Conservation (phyloP, 2,888 invertebrate species). For the Linhomoeus sp. region DNA sequence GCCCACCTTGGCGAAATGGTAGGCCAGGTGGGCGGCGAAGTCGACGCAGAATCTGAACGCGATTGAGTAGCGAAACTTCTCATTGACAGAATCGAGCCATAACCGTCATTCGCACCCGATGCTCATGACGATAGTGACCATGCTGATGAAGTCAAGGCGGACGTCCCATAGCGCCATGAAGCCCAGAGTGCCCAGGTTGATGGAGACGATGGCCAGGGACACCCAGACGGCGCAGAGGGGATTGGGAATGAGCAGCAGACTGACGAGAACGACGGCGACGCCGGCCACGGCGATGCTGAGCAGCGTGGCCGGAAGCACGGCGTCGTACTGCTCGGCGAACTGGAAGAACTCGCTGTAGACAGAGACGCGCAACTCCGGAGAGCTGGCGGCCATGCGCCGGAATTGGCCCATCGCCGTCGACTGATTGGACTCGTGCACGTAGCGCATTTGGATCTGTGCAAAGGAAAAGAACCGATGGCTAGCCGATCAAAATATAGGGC, state of each 20-base stretch:
- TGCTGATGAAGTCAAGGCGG: constrained; percentile 57
- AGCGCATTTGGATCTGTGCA: too few relatives aligned
- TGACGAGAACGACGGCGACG: constrained; percentile 62
- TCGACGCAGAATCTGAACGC: constrained; percentile 59
- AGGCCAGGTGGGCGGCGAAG: constrained; percentile 83
- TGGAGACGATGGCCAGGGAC: constrained; percentile 76
- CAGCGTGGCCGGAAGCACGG: constrained; percentile 23
- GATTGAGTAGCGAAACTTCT: background rate
- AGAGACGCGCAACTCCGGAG: constrained; percentile 16
- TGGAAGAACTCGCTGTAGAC: constrained; percentile 27
- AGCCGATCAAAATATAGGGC: too few relatives aligned
- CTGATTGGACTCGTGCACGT: constrained; percentile 10
- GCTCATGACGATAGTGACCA: constrained; percentile 92
- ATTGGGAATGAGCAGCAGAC: constrained; percentile 78
- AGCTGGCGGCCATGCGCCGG: constrained; percentile 16
- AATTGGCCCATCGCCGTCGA: constrained; percentile 23
- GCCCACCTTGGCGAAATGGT: constrained; percentile 31
- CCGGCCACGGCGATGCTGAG: constrained; percentile 57
- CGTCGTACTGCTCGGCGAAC: constrained; percentile 27
- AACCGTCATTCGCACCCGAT: constrained; percentile 43
- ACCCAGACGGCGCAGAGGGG: constrained; percentile 78
- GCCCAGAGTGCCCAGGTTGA: constrained; percentile 75
- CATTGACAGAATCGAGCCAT: too few relatives aligned
- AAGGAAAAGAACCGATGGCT: too few relatives aligned
- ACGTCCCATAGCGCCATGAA: constrained; percentile 91